A percentile compares a stretch with the other conserved stretches of the same genome.
Conservation (phyloP, 2,888 invertebrate species). For the Hetaerina titia region DNA sequence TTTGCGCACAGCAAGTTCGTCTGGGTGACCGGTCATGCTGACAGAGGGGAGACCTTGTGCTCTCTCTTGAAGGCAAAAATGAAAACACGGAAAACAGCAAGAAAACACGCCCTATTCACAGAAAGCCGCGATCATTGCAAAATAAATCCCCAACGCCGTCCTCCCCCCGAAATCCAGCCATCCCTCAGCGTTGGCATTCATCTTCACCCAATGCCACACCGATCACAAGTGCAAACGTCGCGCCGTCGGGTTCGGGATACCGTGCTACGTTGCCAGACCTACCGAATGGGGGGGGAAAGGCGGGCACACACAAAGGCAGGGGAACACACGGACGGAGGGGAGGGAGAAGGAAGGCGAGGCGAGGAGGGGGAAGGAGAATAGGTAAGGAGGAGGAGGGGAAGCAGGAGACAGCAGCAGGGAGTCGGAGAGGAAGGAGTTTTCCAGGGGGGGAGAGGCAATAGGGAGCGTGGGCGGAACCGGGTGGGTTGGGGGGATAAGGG, state of each 20-base stretch:
- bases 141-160: background rate
- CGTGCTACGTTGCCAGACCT: conserved; percentile 54
- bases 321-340: background rate
- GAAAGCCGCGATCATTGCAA: background rate
- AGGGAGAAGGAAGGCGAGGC: background rate
- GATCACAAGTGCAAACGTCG: conserved; percentile 68
- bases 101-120: background rate
- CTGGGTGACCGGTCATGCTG: background rate
- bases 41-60: background rate
- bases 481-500: background rate
- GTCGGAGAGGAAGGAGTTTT: no score
- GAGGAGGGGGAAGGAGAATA: background rate
- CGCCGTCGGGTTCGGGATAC: conserved; percentile 68
- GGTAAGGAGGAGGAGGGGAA: background rate
- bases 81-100: background rate
- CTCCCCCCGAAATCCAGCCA: background rate
- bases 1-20: background rate
- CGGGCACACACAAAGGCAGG: background rate
- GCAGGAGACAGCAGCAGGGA: background rate
- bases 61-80: background rate
- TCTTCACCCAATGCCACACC: conserved; percentile 69
- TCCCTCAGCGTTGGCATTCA: conserved; percentile 68
- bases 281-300: background rate
- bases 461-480: background rate
- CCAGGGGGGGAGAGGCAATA: background rate